A percentile compares a stretch with the other conserved stretches of the same genome.
phyloP scores from a whole-genome alignment of 1,140 invertebrate genomes.

The Tribolium madens region DNA sequence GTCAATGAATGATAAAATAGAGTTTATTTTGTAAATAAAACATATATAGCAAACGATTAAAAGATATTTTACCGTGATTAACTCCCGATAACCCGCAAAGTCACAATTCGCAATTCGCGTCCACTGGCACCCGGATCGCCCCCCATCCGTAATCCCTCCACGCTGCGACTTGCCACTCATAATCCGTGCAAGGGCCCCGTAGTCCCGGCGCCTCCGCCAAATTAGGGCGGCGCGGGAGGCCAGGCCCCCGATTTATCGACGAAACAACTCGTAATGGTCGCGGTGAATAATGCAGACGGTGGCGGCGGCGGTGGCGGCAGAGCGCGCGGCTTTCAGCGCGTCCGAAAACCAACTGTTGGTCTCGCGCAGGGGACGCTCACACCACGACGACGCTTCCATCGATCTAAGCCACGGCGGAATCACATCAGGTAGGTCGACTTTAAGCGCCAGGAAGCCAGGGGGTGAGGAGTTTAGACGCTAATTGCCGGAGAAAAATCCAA shows the following conservation, averaged over 20 bases:
- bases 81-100: too few relatives aligned
- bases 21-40: too few relatives aligned
- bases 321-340: conserved; percentile 27
- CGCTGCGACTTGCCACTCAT: neutral
- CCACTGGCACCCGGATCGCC: too few relatives aligned
- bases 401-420: conserved; percentile 50
- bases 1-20: too few relatives aligned
- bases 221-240: conserved; percentile 14
- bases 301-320: neutral
- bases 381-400: conserved; percentile 48
- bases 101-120: too few relatives aligned
- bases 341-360: conserved; percentile 59
- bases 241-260: conserved; percentile 12
- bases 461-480: neutral
- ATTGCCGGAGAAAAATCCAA: neutral
- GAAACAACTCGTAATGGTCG: conserved; percentile 42
- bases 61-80: too few relatives aligned
- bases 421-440: conserved; percentile 43
- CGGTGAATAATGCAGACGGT: neutral
- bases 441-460: neutral
- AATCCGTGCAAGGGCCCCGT: neutral
- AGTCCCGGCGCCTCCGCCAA: conserved; percentile 24
- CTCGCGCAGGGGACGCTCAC: conserved; percentile 44
- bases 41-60: too few relatives aligned
- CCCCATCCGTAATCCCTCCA: neutral